Conservation (phyloP, 2,888 invertebrate species). For the Orthosia cruda region DNA sequence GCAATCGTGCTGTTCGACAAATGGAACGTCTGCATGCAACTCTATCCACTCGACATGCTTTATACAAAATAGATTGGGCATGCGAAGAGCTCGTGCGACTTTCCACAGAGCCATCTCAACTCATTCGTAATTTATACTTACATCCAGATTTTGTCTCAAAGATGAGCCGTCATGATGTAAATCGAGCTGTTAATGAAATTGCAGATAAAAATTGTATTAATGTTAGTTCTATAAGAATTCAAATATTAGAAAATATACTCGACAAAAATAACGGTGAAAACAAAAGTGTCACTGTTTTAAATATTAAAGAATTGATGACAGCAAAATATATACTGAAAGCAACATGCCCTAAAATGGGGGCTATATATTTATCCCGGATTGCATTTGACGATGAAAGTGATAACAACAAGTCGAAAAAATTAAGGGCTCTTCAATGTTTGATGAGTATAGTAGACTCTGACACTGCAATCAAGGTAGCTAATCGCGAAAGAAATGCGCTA, state of each 20-base stretch:
- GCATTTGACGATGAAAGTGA: conserved; percentile 89
- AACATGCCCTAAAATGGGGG: conserved; percentile 90
- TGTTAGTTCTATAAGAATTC: conserved; percentile 87
- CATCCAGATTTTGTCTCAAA: conserved; percentile 87
- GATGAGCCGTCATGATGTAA: conserved; percentile 86
- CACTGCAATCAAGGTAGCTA: conserved; percentile 87
- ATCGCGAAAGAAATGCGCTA: conserved; percentile 83
- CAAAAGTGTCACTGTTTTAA: conserved; percentile 77
- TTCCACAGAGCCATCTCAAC: conserved; percentile 86
- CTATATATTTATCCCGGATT: conserved; percentile 89
- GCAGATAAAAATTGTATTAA: conserved; percentile 90
- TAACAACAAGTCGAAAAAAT: conserved; percentile 87
- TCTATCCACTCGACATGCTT: conserved; percentile 88
- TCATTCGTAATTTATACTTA: conserved; percentile 88
- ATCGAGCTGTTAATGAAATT: conserved; percentile 89
- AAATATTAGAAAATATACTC: conserved; percentile 88
- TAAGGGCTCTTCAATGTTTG: conserved; percentile 89
- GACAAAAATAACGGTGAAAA: conserved; percentile 80
- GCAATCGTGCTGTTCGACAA: conserved; percentile 88
- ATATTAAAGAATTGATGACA: conserved; percentile 84
- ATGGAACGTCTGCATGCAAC: conserved; percentile 89
- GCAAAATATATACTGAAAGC: conserved; percentile 90
- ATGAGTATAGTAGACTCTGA: conserved; percentile 89
- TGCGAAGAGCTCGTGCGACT: conserved; percentile 87
- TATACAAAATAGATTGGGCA: conserved; percentile 89